These are phyloP conservation scores for Drosophila nasuta DNA, from an alignment of 1,140 invertebrate species.

Conservation along the genomic window DNA sequence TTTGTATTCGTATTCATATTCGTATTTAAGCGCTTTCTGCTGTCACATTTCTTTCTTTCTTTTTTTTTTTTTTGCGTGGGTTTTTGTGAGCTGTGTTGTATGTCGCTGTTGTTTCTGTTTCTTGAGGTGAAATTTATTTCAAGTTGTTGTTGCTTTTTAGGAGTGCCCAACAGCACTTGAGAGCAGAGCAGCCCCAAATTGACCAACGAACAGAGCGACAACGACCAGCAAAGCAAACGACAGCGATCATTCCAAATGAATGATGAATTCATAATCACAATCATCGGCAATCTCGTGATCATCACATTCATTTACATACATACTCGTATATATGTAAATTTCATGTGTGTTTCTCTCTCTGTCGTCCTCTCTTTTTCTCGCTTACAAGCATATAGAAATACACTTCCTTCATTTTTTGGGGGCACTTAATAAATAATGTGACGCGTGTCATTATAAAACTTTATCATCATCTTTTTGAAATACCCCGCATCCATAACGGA, in stretches of 20 bases:
- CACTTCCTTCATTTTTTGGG: slow-evolving; percentile 31
- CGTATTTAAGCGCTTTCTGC: slow-evolving; percentile 63
- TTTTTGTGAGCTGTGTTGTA: slow-evolving; percentile 28
- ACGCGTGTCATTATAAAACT: slow-evolving; percentile 65
- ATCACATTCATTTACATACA: slow-evolving; percentile 12
- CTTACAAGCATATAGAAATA: background rate
- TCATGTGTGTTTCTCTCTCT: slow-evolving; percentile 8
- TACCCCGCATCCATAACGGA: background rate
- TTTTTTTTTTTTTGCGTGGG: slow-evolving; percentile 51
- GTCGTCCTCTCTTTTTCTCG: background rate
- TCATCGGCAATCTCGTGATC: slow-evolving; percentile 37
- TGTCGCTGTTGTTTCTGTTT: slow-evolving; percentile 55
- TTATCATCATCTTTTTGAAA: slow-evolving; percentile 42
- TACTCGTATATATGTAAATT: background rate
- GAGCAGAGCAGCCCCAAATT: slow-evolving; percentile 4
- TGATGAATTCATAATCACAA: slow-evolving; percentile 36
- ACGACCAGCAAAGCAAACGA: background rate
- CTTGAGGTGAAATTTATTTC: slow-evolving; percentile 69
- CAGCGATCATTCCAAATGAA: slow-evolving; percentile 4
- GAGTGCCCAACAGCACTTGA: slow-evolving; percentile 51
- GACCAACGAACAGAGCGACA: slow-evolving; percentile 9
- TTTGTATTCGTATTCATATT: slow-evolving; percentile 19
- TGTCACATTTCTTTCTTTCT: slow-evolving; percentile 71
- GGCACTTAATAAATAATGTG: slow-evolving; percentile 41
- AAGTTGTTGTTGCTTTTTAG: slow-evolving; percentile 44